Evolutionary conservation across 2,113 vertebrate genomes (phyloP).

Genomic region (Tricholaema leucomelas): DNA sequence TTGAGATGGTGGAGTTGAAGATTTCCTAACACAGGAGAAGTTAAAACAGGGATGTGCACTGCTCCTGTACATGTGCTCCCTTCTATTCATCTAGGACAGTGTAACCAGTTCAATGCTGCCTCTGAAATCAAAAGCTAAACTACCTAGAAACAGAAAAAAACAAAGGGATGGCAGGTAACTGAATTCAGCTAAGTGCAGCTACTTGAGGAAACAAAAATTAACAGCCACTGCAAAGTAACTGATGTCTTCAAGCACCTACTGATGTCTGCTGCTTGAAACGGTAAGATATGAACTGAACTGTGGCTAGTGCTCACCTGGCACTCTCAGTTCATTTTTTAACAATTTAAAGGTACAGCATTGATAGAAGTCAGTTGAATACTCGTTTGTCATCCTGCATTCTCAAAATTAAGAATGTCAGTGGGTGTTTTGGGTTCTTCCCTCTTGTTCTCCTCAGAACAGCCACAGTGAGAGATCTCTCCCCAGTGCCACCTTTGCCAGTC

Average conservation of each 20-base stretch:
- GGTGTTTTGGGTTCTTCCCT: background rate
- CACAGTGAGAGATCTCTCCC: background rate
- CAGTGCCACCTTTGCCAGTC: background rate
- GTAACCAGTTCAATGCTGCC: background rate
- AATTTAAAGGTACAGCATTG: background rate
- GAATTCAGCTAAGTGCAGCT: background rate
- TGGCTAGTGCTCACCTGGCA: background rate
- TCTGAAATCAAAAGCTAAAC: background rate
- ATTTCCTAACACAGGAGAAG: background rate
- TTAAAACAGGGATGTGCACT: background rate
- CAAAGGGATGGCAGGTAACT: background rate
- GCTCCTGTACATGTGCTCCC: background rate
- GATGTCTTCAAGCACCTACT: rapidly evolving
- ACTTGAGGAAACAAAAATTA: background rate
- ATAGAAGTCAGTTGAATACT: background rate
- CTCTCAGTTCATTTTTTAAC: background rate
- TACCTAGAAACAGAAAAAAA: background rate
- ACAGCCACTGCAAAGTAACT: background rate
- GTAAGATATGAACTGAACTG: background rate
- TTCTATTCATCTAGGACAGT: background rate
- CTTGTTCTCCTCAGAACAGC: background rate
- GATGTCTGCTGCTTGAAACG: background rate
- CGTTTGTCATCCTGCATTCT: background rate
- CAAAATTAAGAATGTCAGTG: background rate
- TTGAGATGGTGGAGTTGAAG: background rate